Evolutionary conservation across 2,888 invertebrate genomes (phyloP), one percentile per base, ranked within the genome.

Genomic region (Uloborus plumipes): DNA sequence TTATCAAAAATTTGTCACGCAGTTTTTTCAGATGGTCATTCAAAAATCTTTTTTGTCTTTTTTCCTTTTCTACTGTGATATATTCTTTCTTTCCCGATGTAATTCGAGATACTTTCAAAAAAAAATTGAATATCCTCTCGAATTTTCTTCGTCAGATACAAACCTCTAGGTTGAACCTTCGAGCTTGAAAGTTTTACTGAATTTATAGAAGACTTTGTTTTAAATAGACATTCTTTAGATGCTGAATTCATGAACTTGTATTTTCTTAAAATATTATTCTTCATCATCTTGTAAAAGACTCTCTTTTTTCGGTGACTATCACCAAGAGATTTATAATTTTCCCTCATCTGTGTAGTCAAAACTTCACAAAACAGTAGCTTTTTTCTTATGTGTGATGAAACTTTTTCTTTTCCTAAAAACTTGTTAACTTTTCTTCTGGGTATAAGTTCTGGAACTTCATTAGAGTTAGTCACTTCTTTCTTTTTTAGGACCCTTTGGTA

Each of bases 41-140:
- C n/a, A 59, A 20, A 59, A 59, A 20, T 20, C 59, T 59, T n/a
- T 59, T 59, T 20, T 59, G 59, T 59, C 20, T 59, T 51, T 51
- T 51, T 51, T 51, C 51, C 51, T 51, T 51, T 51, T 51, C 15
- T 15, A 51, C 51, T 51, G 51, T 51, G 51, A 51, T 15, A 51
- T 15, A 51, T 51, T 51, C 51, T 15, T 51, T 51, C 15, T 51
- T 51, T 51, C 51, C 51, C 15, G 51, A 11, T 51, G 51, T 51
- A 51, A 51, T 51, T 51, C 51, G 11, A 51, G 51, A 51, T 15
- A 51, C 51, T 51, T 51, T 51, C 51, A 51, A 51, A 51, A 51
- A 51, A 51, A 51, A 15, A 14, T 51, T 51, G 51, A 51, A 51
- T 51, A 51, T 51, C 51, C 15, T 51, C 51, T 51, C 51, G 51